phyloP scores from a whole-genome alignment of 2,113 vertebrate species.

The Seriola rivoliana region DNA sequence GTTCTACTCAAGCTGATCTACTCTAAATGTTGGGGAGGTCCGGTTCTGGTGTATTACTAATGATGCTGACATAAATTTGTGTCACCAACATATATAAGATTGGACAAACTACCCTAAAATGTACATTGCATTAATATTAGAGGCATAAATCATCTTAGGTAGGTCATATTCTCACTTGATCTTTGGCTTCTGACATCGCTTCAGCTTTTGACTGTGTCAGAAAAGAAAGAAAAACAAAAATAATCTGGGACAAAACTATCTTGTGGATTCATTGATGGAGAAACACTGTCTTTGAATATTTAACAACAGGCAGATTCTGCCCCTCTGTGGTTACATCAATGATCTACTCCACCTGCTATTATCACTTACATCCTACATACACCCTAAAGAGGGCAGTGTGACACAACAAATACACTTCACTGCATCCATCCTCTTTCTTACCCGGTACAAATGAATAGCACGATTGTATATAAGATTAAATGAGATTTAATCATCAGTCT shows the following conservation, averaged over 20 bases:
- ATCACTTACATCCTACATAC: neutral
- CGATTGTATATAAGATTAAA: neutral
- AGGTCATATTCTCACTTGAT: neutral
- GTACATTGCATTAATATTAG: neutral
- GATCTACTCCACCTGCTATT: neutral
- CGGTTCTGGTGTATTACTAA: neutral
- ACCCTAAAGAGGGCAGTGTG: slow-evolving; percentile 68
- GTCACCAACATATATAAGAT: no score
- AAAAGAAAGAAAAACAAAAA: neutral
- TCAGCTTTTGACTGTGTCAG: neutral
- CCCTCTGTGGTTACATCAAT: neutral
- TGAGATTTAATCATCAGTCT: neutral
- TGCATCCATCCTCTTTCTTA: neutral
- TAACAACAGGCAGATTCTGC: slow-evolving; percentile 15
- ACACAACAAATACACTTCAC: slow-evolving; percentile 50
- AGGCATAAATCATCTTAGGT: neutral
- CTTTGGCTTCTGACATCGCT: neutral
- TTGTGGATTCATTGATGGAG: neutral
- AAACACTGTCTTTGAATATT: neutral
- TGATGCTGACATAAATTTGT: neutral
- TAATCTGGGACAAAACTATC: neutral
- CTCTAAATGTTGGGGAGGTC: no score
- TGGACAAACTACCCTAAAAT: no score
- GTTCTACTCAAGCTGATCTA: neutral
- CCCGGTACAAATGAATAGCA: no score